Percentiles rank a stretch among this genome's conserved stretches.
These are phyloP conservation scores for Drosophila paramelanica DNA, from an alignment of 2,888 invertebrate species.

Conservation along the genomic window DNA sequence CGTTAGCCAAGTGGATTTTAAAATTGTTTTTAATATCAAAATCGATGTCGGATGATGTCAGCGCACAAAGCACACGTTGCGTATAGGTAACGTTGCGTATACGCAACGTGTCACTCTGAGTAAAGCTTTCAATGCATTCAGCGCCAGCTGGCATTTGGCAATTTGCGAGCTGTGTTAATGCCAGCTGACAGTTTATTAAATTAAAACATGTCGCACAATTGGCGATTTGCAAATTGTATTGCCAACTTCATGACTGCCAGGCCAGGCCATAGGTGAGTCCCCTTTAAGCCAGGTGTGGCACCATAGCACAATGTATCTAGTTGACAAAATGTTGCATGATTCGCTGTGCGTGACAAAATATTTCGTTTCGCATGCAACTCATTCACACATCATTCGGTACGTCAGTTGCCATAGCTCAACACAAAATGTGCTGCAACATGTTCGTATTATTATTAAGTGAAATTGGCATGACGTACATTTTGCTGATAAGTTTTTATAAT, in stretches of 20 bases:
- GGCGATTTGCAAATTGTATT: conserved; percentile 62
- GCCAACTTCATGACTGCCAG: conserved; percentile 24
- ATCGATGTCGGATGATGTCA: conserved; percentile 40
- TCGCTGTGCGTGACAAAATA: conserved; percentile 52
- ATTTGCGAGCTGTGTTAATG: conserved; percentile 37
- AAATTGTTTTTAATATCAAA: conserved; percentile 12
- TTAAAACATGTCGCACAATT: conserved; percentile 63
- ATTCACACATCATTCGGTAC: conserved; percentile 36
- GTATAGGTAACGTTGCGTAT: conserved; percentile 14
- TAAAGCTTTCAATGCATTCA: conserved; percentile 24
- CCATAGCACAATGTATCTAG: conserved; percentile 29
- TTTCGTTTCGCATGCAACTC: conserved; percentile 60
- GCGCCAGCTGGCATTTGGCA: conserved; percentile 25
- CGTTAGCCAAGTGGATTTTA: conserved; percentile 4
- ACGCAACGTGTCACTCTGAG: conserved; percentile 31
- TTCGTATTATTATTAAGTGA: conserved; percentile 16
- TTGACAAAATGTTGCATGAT: conserved; percentile 48
- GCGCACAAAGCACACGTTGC: conserved; percentile 7
- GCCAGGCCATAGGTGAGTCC: not conserved
- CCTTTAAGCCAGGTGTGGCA: conserved; percentile 13
- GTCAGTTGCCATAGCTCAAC: conserved; percentile 6
- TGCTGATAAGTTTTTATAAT: conserved; percentile 8
- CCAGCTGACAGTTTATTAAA: conserved; percentile 56
- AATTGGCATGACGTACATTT: conserved; percentile 33
- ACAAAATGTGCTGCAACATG: conserved; percentile 4